phyloP scores from a whole-genome alignment of 1,140 invertebrate species.

The Globodera ellingtonae region DNA sequence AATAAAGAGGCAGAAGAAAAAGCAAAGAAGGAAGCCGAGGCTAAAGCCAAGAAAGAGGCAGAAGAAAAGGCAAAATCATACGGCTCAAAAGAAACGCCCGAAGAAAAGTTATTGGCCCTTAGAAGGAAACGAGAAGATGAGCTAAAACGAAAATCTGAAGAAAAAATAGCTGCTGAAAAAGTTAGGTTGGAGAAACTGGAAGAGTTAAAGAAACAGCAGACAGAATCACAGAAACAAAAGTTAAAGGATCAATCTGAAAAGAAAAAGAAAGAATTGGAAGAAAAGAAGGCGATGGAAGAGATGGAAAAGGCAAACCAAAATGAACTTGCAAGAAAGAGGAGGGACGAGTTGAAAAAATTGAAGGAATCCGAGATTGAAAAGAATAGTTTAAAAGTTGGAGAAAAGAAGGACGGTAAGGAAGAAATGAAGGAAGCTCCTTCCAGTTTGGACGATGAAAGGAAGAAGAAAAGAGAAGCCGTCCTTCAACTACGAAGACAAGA shows the following conservation, averaged over 20 bases:
- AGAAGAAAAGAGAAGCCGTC: not conserved
- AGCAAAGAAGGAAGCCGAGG: not conserved
- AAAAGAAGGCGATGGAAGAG: constrained; percentile 3
- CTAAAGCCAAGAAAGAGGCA: not conserved
- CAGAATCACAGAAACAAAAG: not conserved
- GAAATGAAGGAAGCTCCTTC: not conserved
- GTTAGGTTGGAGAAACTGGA: not conserved
- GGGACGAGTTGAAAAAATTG: not conserved
- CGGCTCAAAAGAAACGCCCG: not conserved
- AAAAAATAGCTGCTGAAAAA: not conserved
- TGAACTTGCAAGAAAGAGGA: not conserved
- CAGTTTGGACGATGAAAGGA: not conserved
- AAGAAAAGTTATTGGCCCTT: not conserved
- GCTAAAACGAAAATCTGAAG: not conserved
- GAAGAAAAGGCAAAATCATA: not conserved
- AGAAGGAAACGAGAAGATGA: constrained; percentile 3
- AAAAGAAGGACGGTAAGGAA: not conserved
- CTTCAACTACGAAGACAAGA: not conserved
- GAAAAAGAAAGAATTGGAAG: not conserved
- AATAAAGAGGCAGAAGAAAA: not conserved
- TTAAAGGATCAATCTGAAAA: constrained; percentile 16
- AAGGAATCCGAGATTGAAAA: constrained; percentile 9
- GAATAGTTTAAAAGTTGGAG: not conserved
- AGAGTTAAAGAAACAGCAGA: not conserved
- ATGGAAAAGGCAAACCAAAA: constrained; percentile 6